Conservation (phyloP, 2,888 invertebrate genomes). For the Laspeyria flexula region DNA sequence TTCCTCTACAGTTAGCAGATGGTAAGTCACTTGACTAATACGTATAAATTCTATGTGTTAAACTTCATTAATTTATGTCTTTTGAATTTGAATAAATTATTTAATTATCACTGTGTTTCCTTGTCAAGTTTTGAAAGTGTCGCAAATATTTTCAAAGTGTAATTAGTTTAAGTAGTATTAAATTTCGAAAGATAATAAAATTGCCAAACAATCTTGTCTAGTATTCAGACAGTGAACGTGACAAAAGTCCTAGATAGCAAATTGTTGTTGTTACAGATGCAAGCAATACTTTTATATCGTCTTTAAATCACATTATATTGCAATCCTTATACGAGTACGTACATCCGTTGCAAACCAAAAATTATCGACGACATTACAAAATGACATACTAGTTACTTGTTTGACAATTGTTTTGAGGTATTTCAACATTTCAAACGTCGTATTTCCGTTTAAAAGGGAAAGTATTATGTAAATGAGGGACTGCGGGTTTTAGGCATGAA, state of each 20-base stretch:
- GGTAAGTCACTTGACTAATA: too few relatives aligned
- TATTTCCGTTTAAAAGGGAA: conserved; percentile 69
- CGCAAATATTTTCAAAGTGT: background rate
- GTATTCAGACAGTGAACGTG: too few relatives aligned
- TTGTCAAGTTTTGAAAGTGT: conserved; percentile 1
- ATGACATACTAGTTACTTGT: conserved; percentile 49
- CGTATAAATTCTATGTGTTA: too few relatives aligned
- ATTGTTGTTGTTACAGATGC: too few relatives aligned
- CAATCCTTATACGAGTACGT: conserved; percentile 16
- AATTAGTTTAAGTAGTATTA: background rate
- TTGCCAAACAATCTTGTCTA: too few relatives aligned
- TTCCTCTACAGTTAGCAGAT: too few relatives aligned
- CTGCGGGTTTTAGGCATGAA: conserved; percentile 46
- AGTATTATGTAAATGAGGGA: conserved; percentile 59
- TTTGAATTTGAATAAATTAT: too few relatives aligned
- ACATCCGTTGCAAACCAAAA: conserved; percentile 42
- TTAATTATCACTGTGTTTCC: too few relatives aligned
- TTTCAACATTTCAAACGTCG: conserved; percentile 58
- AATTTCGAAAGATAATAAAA: too few relatives aligned
- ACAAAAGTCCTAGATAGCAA: background rate
- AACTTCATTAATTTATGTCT: too few relatives aligned
- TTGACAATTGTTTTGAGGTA: conserved; percentile 49
- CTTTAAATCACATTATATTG: conserved; percentile 13
- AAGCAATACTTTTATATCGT: conserved; percentile 17
- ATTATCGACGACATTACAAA: conserved; percentile 49